A percentile compares a stretch with the other conserved stretches of the same genome.
phyloP scores from a whole-genome alignment of 2,113 vertebrate genomes.

The Mystacornis crossleyi region DNA sequence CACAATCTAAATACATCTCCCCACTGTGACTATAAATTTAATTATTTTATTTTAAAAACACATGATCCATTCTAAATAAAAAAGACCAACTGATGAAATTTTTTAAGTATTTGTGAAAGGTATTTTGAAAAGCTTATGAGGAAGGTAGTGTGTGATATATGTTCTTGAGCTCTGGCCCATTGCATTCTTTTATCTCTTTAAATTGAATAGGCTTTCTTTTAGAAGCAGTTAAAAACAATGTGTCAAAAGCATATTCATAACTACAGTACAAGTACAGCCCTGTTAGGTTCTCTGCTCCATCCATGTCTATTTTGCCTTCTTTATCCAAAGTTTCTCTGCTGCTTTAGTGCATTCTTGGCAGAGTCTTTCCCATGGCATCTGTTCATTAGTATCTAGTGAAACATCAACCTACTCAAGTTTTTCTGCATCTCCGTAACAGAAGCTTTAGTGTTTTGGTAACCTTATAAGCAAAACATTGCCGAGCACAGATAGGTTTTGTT shows the following conservation, averaged over 20 bases:
- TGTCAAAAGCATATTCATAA: slow-evolving; percentile 9
- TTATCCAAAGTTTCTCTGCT: slow-evolving; percentile 14
- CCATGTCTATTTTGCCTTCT: background rate
- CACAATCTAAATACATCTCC: background rate
- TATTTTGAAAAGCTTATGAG: background rate
- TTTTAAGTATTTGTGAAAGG: background rate
- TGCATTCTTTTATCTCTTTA: background rate
- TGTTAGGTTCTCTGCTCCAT: background rate
- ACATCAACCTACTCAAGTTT: slow-evolving; percentile 27
- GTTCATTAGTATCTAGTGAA: slow-evolving; percentile 11
- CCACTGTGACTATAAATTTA: background rate
- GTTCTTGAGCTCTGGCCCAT: background rate
- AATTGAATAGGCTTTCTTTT: background rate
- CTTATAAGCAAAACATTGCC: background rate
- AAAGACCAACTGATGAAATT: background rate
- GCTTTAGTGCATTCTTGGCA: slow-evolving; percentile 35
- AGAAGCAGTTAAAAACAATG: background rate
- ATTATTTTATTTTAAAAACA: background rate
- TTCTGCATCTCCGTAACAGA: background rate
- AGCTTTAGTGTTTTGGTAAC: slow-evolving; percentile 46
- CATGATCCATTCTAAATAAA: background rate
- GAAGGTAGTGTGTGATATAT: background rate
- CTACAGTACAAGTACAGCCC: background rate
- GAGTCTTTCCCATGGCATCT: slow-evolving; percentile 12
- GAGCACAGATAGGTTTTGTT: background rate